Percentiles rank a stretch among this genome's conserved stretches.
Evolutionary conservation across 2,797 vertebrate species (phyloP).

Genomic region (Lagorchestes hirsutus): DNA sequence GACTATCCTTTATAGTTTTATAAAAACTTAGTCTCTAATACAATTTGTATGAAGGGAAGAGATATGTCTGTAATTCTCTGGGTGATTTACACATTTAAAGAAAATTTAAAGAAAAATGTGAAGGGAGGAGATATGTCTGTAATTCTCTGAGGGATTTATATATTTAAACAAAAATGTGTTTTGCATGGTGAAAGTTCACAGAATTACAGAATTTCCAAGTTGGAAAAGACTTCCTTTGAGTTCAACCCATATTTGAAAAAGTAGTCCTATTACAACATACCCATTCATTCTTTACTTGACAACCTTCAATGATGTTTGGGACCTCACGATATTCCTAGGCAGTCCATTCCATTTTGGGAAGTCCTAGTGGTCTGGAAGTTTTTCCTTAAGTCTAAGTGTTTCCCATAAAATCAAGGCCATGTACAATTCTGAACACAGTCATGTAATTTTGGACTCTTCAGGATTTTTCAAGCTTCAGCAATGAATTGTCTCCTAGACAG

Average conservation of each 20-base stretch:
- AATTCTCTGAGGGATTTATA: not conserved
- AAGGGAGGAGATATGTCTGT: not conserved
- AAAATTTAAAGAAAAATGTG: not conserved
- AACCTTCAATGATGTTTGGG: not conserved
- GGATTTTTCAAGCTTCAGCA: not conserved
- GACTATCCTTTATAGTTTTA: not conserved
- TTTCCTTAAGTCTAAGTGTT: not conserved
- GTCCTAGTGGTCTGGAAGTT: not conserved
- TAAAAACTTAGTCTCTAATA: not conserved
- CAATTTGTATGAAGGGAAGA: not conserved
- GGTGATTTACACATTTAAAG: too few species aligned
- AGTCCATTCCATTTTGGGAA: not conserved
- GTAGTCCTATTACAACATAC: not conserved
- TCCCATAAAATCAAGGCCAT: not conserved
- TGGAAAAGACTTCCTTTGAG: not conserved
- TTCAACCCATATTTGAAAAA: not conserved
- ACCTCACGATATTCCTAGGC: not conserved
- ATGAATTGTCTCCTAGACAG: not conserved
- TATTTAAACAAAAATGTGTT: not conserved
- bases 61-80: not conserved
- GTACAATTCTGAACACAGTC: not conserved
- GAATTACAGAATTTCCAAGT: not conserved
- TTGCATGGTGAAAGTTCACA: not conserved
- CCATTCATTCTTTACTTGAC: not conserved
- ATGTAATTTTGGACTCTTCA: not conserved